Conservation (phyloP, 2,113 vertebrate genomes). For the Chinchilla lanigera region DNA sequence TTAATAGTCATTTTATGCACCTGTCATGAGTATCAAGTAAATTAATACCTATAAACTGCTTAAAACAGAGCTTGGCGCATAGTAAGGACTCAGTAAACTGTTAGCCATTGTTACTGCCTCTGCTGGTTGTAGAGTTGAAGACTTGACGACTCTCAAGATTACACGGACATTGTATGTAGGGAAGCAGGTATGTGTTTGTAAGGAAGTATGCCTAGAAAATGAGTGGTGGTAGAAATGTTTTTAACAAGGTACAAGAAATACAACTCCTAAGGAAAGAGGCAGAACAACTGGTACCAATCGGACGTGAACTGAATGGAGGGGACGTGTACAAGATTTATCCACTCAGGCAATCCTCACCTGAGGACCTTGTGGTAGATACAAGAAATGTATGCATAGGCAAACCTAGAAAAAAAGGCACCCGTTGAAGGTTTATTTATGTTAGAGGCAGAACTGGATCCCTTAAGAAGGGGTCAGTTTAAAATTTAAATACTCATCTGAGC, state of each 20-base stretch:
- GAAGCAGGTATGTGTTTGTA: constrained; percentile 26
- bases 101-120: background rate
- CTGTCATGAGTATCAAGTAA: background rate
- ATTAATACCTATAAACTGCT: constrained; percentile 27
- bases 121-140: background rate
- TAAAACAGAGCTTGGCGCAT: background rate
- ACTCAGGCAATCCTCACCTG: constrained; percentile 11
- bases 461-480: constrained; percentile 37
- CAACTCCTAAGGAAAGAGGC: background rate
- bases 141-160: constrained; percentile 28
- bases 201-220: constrained; percentile 53
- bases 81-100: background rate
- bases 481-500: background rate
- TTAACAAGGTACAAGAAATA: background rate
- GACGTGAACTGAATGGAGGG: background rate
- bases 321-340: background rate
- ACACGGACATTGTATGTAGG: background rate
- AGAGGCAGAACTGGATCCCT: background rate
- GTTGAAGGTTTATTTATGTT: constrained; percentile 31
- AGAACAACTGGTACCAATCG: background rate
- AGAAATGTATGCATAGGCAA: background rate
- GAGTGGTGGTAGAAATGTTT: background rate
- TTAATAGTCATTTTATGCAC: background rate
- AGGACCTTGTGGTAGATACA: background rate
- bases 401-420: background rate